Evolutionary conservation across 2,888 invertebrate genomes (phyloP).

Genomic region (Melieria omissa): DNA sequence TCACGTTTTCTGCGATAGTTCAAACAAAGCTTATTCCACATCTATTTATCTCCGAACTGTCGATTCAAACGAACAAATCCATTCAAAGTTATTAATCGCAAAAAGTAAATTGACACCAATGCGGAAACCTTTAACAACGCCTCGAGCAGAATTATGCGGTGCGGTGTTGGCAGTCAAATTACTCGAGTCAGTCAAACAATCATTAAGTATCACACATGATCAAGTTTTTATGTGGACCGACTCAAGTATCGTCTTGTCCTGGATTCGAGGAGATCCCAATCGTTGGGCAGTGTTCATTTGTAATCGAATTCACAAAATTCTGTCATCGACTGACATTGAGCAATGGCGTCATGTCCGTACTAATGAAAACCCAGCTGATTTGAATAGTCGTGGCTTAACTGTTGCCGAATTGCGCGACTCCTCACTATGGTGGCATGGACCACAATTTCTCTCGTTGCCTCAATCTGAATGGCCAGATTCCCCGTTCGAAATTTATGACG

Average conservation of each 20-base stretch:
- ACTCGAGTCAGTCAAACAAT: too few species aligned
- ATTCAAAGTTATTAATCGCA: constrained; percentile 12
- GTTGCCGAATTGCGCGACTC: constrained; percentile 7
- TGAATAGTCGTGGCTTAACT: constrained; percentile 12
- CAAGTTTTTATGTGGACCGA: too few species aligned
- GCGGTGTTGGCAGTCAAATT: constrained; percentile 18
- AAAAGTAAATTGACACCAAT: constrained; percentile 18
- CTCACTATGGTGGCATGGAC: constrained; percentile 28
- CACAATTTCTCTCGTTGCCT: constrained; percentile 8
- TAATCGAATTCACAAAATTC: too few species aligned
- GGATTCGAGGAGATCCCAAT: too few species aligned
- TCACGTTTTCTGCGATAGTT: constrained; percentile 21
- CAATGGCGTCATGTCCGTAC: too few species aligned
- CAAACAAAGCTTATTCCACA: constrained; percentile 22
- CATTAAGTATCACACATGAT: too few species aligned
- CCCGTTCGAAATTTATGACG: neutral
- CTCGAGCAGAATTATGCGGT: constrained; percentile 24
- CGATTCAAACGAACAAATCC: constrained; percentile 15
- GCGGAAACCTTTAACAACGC: constrained; percentile 25
- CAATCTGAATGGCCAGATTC: constrained; percentile 24
- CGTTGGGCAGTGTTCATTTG: too few species aligned
- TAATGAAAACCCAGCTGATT: too few species aligned
- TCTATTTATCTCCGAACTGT: constrained; percentile 22
- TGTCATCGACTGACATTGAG: too few species aligned
- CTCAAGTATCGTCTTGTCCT: too few species aligned